Base-by-base conservation (phyloP, 2,797 vertebrate species). In the Sparidentex hasta region DNA sequence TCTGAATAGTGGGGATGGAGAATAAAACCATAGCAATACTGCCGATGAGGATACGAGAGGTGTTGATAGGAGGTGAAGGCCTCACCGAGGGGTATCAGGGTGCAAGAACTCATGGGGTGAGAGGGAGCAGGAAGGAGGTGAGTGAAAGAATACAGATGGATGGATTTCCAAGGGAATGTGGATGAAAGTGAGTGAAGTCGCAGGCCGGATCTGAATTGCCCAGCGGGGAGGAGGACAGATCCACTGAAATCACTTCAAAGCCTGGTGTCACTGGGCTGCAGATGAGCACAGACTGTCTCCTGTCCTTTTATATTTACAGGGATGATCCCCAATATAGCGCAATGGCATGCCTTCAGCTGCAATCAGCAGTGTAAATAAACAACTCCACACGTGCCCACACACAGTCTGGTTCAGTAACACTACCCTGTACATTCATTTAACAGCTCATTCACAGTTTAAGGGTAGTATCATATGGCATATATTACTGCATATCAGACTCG, bases 161-260 rank as follows among this genome's bases (percentile, higher is more conserved):
- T 83, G 83, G 87, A 93, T 93, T 94, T 95, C 91, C 87, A 83
- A 78, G 86, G 87, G 87, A 93, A 91, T 93, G 89, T 83, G 89
- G 88, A 94, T 90, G 84, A 92, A 94, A 95, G 93, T 82, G 51
- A 81, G 80, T 50, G 82, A 85, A 85, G 76, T 84, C 23, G 48
- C 83, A 74, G 87, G 88, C 93, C 84, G 88, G 91, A 95, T 94
- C 88, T 90, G 89, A 83, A 90, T 78, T 83, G 87, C 90, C 89
- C 90, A 91, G 90, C 81, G 69, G 92, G 94, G 88, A 94, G 87
- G 88, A 89, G 85, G 87, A 93, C 74, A 89, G 82, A 92, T 89
- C 79, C 85, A 92, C 85, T 88, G 82, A 92, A 92, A 89, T 91
- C 86, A 94, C 95, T 95, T 96, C 95, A 96, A 97, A 97, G 95